phyloP scores from a whole-genome alignment of 2,888 invertebrate genomes.

The Aphodius granarius region DNA sequence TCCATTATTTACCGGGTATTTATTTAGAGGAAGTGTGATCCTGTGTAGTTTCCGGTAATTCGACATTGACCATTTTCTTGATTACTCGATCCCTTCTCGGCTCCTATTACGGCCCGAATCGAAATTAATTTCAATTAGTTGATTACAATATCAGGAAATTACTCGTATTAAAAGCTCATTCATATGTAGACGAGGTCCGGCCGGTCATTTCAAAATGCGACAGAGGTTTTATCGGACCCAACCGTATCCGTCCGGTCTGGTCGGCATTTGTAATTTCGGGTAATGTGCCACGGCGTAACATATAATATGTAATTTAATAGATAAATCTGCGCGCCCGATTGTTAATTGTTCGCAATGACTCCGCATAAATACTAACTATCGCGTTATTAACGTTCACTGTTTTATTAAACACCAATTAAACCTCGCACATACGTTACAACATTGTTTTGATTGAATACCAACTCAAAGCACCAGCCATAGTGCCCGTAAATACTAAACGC shows the following conservation, averaged over 20 bases:
- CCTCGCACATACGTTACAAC: neutral
- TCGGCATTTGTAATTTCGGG: neutral
- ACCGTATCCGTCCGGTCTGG: neutral
- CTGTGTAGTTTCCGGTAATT: slow-evolving; percentile 15
- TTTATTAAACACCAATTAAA: neutral
- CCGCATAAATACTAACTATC: neutral
- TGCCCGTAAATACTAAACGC: too few relatives aligned
- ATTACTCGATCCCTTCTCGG: slow-evolving; percentile 18
- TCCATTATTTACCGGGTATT: slow-evolving; percentile 11
- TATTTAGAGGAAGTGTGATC: slow-evolving; percentile 16
- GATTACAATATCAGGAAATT: slow-evolving; percentile 11
- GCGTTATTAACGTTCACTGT: neutral
- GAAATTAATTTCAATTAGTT: slow-evolving; percentile 17
- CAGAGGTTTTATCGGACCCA: neutral
- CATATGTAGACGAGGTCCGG: neutral
- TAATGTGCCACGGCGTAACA: neutral
- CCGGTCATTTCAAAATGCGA: neutral
- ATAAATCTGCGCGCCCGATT: neutral
- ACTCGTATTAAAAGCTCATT: neutral
- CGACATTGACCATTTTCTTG: slow-evolving; percentile 20
- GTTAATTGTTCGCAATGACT: neutral
- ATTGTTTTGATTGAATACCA: neutral
- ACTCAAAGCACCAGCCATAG: neutral
- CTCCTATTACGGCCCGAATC: neutral
- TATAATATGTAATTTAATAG: neutral